A percentile compares a stretch with the other conserved stretches of the same genome.
Evolutionary conservation across 2,113 vertebrate genomes (phyloP).

Genomic region (Corythornis vintsioides): DNA sequence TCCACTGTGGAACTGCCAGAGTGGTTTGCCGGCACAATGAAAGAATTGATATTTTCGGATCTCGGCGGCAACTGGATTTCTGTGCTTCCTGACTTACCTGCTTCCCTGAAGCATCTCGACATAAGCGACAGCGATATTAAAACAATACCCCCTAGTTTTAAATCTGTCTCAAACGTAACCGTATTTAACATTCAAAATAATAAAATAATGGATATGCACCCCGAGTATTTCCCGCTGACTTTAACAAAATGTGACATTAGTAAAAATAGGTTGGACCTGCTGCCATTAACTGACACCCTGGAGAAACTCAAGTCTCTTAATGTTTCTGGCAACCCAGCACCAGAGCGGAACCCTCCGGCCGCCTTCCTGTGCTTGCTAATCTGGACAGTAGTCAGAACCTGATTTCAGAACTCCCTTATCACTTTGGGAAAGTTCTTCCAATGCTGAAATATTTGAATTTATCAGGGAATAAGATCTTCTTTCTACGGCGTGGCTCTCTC

Average conservation of each 20-base stretch:
- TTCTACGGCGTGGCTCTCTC: constrained; percentile 32
- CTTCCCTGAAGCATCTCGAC: constrained; percentile 20
- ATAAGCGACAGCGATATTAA: constrained; percentile 28
- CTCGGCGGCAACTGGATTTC: constrained; percentile 52
- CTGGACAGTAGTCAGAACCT: constrained; percentile 56
- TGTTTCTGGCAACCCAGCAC: constrained; percentile 31
- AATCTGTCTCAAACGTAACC: constrained; percentile 15
- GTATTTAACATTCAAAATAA: constrained; percentile 37
- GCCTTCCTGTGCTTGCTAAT: background rate
- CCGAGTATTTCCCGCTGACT: background rate
- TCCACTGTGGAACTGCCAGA: constrained; percentile 62
- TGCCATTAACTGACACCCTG: background rate
- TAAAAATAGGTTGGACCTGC: constrained; percentile 6
- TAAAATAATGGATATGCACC: background rate
- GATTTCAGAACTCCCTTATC: constrained; percentile 4
- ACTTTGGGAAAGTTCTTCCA: background rate
- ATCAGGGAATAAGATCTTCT: constrained; percentile 63
- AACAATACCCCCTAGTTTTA: background rate
- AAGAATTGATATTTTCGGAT: constrained; percentile 10
- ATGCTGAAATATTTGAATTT: constrained; percentile 45
- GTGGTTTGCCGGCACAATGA: constrained; percentile 40
- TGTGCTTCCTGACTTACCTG: background rate
- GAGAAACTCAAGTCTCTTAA: constrained; percentile 31
- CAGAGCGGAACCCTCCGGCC: background rate
- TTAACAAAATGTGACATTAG: constrained; percentile 35